Evolutionary conservation across 2,113 vertebrate genomes (phyloP).

Genomic region (Takifugu flavidus): DNA sequence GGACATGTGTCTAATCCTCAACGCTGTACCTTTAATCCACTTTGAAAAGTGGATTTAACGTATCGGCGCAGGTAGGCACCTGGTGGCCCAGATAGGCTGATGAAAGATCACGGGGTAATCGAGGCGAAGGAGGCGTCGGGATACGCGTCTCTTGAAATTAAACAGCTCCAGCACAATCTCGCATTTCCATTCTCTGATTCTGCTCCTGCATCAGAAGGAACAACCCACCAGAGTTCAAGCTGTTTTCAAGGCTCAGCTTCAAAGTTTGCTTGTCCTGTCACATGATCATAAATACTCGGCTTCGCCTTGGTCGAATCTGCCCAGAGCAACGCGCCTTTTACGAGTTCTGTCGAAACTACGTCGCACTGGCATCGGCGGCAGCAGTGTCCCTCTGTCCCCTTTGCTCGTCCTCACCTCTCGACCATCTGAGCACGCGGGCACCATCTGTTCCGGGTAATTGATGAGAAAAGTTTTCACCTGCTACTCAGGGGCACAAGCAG

Average conservation of each 20-base stretch:
- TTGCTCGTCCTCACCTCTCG: neutral
- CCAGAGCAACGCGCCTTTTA: neutral
- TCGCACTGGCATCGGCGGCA: neutral
- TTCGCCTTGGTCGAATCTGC: constrained; percentile 9
- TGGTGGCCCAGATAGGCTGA: constrained; percentile 38
- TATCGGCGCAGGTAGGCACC: constrained; percentile 13
- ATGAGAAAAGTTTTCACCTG: constrained; percentile 9
- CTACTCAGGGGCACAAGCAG: neutral
- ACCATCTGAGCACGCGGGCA: neutral
- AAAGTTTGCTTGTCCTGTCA: neutral
- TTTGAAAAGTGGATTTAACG: constrained; percentile 56
- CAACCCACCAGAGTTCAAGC: constrained; percentile 1
- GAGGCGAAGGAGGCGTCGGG: neutral
- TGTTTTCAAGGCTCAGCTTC: constrained; percentile 2
- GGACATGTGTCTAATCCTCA: constrained; percentile 55
- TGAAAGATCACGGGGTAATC: neutral
- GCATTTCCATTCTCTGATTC: constrained; percentile 5
- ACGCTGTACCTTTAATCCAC: constrained; percentile 56
- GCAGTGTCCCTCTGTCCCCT: neutral
- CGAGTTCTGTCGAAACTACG: neutral
- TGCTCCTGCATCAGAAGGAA: neutral
- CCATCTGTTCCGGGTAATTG: constrained; percentile 27
- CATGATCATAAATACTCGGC: constrained; percentile 9
- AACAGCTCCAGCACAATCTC: neutral
- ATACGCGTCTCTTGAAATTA: neutral